Conservation (phyloP, 53 echinoderm and acorn worm genomes). For the Paracentrotus lividus region DNA sequence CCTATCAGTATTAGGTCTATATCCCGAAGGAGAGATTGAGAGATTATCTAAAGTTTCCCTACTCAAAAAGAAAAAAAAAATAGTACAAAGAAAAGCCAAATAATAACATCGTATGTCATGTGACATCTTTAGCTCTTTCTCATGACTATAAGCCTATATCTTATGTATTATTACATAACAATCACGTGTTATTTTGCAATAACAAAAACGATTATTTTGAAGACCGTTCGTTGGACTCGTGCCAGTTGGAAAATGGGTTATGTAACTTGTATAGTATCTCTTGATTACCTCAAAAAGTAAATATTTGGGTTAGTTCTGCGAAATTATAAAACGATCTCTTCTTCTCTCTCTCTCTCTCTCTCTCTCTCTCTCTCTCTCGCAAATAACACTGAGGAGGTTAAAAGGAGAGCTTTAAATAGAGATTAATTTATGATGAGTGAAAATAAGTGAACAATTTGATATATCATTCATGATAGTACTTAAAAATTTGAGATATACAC, state of each 20-base stretch:
- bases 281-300: neutral
- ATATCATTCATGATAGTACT: too few relatives aligned
- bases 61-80: neutral
- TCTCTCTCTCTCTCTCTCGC: neutral
- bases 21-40: too few relatives aligned
- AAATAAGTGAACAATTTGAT: too few relatives aligned
- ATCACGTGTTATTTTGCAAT: neutral
- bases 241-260: neutral
- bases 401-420: too few relatives aligned
- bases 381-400: neutral
- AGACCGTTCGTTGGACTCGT: neutral
- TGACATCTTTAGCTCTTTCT: neutral
- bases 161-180: neutral
- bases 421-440: too few relatives aligned
- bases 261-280: neutral
- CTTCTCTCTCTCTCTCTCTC: too few relatives aligned
- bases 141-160: neutral
- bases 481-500: too few relatives aligned
- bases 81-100: neutral
- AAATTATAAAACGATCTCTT: neutral
- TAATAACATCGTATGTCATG: neutral
- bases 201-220: neutral
- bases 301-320: neutral
- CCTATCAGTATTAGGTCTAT: too few relatives aligned
- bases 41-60: too few relatives aligned